Evolutionary conservation across 92 coral and sea anemone genomes (phyloP).

Genomic region (Palythoa heliodiscus): DNA sequence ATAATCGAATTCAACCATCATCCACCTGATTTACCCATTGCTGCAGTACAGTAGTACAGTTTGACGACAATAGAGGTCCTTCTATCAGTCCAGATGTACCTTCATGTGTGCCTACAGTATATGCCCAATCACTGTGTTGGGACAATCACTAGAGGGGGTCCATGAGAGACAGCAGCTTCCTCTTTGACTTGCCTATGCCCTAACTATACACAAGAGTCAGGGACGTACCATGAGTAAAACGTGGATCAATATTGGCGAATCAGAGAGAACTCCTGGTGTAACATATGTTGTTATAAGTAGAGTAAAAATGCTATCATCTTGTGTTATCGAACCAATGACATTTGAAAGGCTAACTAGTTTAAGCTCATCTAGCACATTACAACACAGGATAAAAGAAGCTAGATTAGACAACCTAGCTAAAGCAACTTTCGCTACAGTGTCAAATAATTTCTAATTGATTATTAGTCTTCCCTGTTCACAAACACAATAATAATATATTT

Average conservation of each 20-base stretch:
- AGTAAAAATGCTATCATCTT: slow-evolving; percentile 25
- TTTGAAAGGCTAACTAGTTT: slow-evolving; percentile 46
- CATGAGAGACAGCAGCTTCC: slow-evolving; percentile 29
- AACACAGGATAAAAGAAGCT: slow-evolving; percentile 42
- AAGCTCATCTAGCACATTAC: slow-evolving; percentile 39
- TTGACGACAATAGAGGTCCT: slow-evolving; percentile 62
- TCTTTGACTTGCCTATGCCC: slow-evolving; percentile 36
- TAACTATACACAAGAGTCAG: slow-evolving; percentile 27
- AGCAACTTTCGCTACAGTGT: slow-evolving; percentile 36
- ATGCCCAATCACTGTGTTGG: slow-evolving; percentile 25
- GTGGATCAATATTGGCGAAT: slow-evolving; percentile 10
- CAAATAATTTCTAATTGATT: slow-evolving; percentile 9
- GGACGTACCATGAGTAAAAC: slow-evolving; percentile 14
- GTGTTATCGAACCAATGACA: slow-evolving; percentile 2
- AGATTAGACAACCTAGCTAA: slow-evolving; percentile 45
- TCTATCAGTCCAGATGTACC: slow-evolving; percentile 49
- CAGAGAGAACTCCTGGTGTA: slow-evolving; percentile 39
- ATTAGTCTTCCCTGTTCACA: slow-evolving; percentile 26
- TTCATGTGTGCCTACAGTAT: slow-evolving; percentile 36
- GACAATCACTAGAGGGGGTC: slow-evolving; percentile 11
- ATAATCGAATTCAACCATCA: slow-evolving; percentile 46
- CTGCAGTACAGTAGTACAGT: slow-evolving; percentile 51
- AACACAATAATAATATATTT: slow-evolving; percentile 26
- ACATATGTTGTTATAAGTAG: slow-evolving; percentile 30
- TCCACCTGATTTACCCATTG: slow-evolving; percentile 60